phyloP scores from a whole-genome alignment of 2,888 invertebrate species.

The Sericinus montela region DNA sequence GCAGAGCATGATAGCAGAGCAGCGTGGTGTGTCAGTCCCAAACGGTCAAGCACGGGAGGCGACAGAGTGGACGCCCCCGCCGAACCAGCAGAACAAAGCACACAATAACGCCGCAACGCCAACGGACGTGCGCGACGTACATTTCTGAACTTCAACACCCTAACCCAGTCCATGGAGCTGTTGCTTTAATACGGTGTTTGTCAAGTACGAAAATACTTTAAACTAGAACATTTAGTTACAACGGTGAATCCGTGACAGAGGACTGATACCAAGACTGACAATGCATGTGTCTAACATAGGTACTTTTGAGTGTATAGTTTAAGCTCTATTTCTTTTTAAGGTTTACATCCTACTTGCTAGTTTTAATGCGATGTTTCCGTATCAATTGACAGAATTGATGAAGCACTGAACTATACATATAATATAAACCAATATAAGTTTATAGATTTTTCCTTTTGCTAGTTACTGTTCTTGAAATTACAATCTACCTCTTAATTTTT shows the following conservation, averaged over 20 bases:
- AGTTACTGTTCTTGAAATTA: conserved; percentile 68
- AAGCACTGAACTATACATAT: conserved; percentile 42
- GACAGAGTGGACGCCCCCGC: conserved; percentile 67
- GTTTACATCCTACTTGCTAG: conserved; percentile 58
- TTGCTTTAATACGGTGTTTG: conserved; percentile 65
- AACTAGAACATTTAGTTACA: conserved; percentile 52
- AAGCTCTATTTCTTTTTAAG: conserved; percentile 50
- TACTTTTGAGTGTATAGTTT: conserved; percentile 54
- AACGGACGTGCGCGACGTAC: conserved; percentile 91
- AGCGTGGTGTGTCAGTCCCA: conserved; percentile 59
- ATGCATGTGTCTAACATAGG: conserved; percentile 67
- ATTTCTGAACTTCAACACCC: conserved; percentile 77
- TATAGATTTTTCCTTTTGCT: conserved; percentile 49
- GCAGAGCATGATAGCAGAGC: conserved; percentile 75
- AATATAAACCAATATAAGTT: conserved; percentile 20
- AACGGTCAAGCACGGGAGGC: conserved; percentile 66
- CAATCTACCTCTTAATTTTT: conserved; percentile 75
- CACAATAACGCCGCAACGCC: conserved; percentile 89
- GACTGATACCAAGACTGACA: conserved; percentile 77
- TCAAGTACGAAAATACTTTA: conserved; percentile 75
- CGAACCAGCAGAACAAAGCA: conserved; percentile 75
- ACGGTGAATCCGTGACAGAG: conserved; percentile 67
- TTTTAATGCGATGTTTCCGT: conserved; percentile 30
- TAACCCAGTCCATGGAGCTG: conserved; percentile 27
- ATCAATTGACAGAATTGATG: conserved; percentile 21